These are phyloP conservation scores for Varecia variegata DNA, from an alignment of 2,797 vertebrate genomes.

Conservation along the genomic window DNA sequence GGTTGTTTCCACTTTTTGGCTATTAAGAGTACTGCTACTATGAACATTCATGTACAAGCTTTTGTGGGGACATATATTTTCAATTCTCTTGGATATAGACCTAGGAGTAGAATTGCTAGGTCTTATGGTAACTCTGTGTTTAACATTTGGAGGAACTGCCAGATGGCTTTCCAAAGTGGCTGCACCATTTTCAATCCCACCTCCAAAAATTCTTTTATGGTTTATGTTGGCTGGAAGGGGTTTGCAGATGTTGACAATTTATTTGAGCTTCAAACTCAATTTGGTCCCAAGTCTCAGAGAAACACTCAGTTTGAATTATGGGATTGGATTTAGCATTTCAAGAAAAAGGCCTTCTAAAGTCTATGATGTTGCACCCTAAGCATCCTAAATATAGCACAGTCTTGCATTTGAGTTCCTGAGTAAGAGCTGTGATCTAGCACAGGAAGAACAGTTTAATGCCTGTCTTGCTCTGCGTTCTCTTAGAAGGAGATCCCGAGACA, in stretches of 20 bases:
- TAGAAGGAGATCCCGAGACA: neutral
- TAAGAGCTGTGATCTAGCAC: neutral
- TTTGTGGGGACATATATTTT: neutral
- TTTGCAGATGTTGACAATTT: slow-evolving; percentile 44
- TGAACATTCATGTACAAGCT: neutral
- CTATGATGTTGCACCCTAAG: neutral
- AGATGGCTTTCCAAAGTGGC: neutral
- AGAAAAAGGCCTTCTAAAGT: neutral
- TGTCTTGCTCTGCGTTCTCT: neutral
- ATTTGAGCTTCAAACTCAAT: slow-evolving; percentile 28
- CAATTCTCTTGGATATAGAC: neutral
- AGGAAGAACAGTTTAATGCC: neutral
- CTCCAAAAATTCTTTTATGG: neutral
- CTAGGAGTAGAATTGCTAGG: neutral
- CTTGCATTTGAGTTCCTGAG: slow-evolving; percentile 3
- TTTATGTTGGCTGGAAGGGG: slow-evolving; percentile 32
- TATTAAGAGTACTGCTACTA: neutral
- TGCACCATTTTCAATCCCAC: neutral
- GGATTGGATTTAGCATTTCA: neutral
- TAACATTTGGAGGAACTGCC: neutral
- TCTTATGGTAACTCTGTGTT: neutral
- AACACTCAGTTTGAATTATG: neutral
- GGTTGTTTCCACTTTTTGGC: neutral
- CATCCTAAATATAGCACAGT: neutral
- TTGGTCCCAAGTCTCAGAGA: slow-evolving; percentile 14